phyloP scores from a whole-genome alignment of 2,888 invertebrate species.

The Piscicola geometra region DNA sequence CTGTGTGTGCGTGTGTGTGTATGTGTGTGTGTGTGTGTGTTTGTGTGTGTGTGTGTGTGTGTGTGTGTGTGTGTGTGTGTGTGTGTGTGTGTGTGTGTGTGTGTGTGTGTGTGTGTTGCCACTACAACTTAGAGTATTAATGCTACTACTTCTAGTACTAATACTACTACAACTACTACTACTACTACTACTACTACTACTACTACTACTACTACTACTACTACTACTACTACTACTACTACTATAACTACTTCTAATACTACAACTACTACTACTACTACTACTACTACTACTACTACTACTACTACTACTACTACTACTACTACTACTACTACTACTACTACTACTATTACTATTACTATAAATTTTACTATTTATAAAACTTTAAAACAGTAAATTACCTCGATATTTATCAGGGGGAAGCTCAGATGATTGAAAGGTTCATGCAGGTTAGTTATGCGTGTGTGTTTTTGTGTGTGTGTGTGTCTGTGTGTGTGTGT shows the following conservation, averaged over 20 bases:
- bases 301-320: slow-evolving; percentile 32
- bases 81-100: slow-evolving; percentile 1
- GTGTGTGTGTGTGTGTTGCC: not conserved
- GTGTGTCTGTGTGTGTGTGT: slow-evolving; percentile 1
- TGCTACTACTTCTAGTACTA: not conserved
- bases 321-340: slow-evolving; percentile 32
- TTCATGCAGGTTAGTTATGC: not conserved
- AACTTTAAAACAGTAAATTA: not conserved
- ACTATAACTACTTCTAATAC: slow-evolving; percentile 1
- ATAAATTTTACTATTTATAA: not conserved
- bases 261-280: slow-evolving; percentile 30
- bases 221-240: slow-evolving; percentile 22
- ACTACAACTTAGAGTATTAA: not conserved
- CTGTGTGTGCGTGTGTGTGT: not conserved
- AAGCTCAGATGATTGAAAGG: slow-evolving; percentile 5
- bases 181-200: slow-evolving; percentile 16
- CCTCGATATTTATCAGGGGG: not conserved
- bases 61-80: not conserved
- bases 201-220: slow-evolving; percentile 20
- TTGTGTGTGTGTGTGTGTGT: too few species aligned
- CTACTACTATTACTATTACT: slow-evolving; percentile 27
- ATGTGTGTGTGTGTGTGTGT: too few species aligned
- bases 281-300: slow-evolving; percentile 32
- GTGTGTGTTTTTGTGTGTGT: not conserved
- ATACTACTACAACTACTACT: not conserved